Base-by-base conservation (phyloP, 1,140 invertebrate genomes). In the Lordiphosa clarofinis region DNA sequence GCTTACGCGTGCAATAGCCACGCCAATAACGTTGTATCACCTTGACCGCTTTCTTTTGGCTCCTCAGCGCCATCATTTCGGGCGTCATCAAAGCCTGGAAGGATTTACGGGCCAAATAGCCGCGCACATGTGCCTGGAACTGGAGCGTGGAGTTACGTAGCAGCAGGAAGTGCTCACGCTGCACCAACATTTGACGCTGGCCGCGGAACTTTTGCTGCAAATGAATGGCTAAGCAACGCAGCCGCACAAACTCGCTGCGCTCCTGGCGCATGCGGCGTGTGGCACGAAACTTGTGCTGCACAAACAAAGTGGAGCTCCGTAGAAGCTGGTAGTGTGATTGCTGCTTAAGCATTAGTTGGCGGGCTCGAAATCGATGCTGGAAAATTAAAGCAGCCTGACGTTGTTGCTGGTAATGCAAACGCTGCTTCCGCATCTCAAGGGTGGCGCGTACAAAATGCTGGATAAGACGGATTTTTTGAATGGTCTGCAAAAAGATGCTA, bases 1-100 rank as follows among this genome's bases (percentile, higher is more conserved):
- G 67, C 24, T 86, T 70, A 7, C 93, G 90, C 10, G 90, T 86
- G 10, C 55, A 78, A 70, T 92, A 91, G 1, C 93, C 93, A 50
- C 91, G 91, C 91, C 92, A 94, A n/a, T 90, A 63, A 10, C 92
- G 91, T 89, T 94, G 93, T 59, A 94, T 94, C 62, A 90, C 91
- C 0, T 88, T 89, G 19, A 92, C 93, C 1, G 93, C 92, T 56
- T 87, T 90, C 42, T 91, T 82, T 2, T 74, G 67, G 43, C 86
- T 88, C 58, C 90, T 73, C 36, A 89, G 73, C 56, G 91, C 87
- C 49, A 84, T 88, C 37, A 89, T 75, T 73, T 91, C 90, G 4
- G 88, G 87, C 12, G 89, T 86, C 59, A 90, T 73, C n/a, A 88
- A 49, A 37, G 89, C 89, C 54, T 87, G 90, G 46, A 89, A 89